Conservation (phyloP, 2,888 invertebrate species). For the Oligia strigilis region DNA sequence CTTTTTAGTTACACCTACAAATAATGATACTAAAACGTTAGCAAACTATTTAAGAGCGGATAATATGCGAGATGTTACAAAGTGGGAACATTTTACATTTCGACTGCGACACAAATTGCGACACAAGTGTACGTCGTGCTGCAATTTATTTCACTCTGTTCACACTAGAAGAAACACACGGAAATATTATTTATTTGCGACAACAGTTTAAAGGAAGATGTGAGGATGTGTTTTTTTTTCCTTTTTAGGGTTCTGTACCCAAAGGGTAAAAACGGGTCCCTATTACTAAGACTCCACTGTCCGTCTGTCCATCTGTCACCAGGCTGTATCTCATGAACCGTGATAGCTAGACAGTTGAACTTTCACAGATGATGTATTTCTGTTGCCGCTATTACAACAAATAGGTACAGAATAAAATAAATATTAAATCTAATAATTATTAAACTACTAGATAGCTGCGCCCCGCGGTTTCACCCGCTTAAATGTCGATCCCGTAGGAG, state of each 20-base stretch:
- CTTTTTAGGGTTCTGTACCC: not conserved
- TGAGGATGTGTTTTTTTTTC: fast-evolving
- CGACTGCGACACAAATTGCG: slow-evolving; percentile 35
- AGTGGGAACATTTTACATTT: slow-evolving; percentile 24
- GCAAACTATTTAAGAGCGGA: slow-evolving; percentile 2
- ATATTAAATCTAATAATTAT: no score
- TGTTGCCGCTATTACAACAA: no score
- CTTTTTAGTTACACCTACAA: not conserved
- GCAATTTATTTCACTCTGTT: slow-evolving; percentile 45
- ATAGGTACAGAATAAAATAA: no score
- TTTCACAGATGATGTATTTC: no score
- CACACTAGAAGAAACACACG: slow-evolving; percentile 11
- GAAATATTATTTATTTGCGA: slow-evolving; percentile 19
- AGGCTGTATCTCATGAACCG: no score
- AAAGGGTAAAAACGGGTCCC: no score
- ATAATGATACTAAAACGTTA: not conserved
- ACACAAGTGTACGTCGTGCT: slow-evolving; percentile 18
- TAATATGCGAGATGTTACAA: slow-evolving; percentile 12
- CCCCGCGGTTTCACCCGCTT: no score
- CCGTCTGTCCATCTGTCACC: no score
- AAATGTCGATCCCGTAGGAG: no score
- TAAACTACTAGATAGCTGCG: no score
- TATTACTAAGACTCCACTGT: no score
- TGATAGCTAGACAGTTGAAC: no score
- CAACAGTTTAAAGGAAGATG: not conserved